phyloP scores from a whole-genome alignment of 2,113 vertebrate species.

The Halcyon senegalensis region DNA sequence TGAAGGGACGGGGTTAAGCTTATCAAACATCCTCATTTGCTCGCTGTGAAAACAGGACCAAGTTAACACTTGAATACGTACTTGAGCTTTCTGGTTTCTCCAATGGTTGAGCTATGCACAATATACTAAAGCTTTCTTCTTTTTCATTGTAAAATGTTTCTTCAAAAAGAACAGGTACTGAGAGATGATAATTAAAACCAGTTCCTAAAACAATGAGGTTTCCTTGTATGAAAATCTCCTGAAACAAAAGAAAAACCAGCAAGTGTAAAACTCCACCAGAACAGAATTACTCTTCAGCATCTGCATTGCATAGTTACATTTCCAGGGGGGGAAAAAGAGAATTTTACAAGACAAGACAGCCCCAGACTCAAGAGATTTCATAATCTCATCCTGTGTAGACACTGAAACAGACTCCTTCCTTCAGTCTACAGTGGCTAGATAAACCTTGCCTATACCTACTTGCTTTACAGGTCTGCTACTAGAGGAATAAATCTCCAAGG shows the following conservation, averaged over 20 bases:
- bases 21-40: not conserved
- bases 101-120: slow-evolving; percentile 88
- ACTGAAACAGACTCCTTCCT: not conserved
- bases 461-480: not conserved
- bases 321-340: not conserved
- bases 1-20: not conserved
- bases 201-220: slow-evolving; percentile 85
- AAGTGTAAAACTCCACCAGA: not conserved
- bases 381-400: not conserved
- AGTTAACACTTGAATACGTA: slow-evolving; percentile 42
- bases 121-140: slow-evolving; percentile 94
- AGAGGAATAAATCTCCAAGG: not conserved
- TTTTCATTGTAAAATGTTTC: slow-evolving; percentile 97
- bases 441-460: not conserved
- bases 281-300: not conserved
- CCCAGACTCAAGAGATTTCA: not conserved
- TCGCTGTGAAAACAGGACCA: not conserved
- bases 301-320: not conserved
- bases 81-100: slow-evolving; percentile 81
- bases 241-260: slow-evolving; percentile 20
- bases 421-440: not conserved
- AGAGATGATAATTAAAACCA: slow-evolving; percentile 76
- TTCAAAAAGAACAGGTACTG: slow-evolving; percentile 91
- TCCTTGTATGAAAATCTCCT: slow-evolving; percentile 91
- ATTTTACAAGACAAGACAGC: not conserved